Percentiles rank a stretch among this genome's conserved stretches.
These are phyloP conservation scores for Antheraea yamamai DNA, from an alignment of 2,888 invertebrate genomes.

Conservation along the genomic window DNA sequence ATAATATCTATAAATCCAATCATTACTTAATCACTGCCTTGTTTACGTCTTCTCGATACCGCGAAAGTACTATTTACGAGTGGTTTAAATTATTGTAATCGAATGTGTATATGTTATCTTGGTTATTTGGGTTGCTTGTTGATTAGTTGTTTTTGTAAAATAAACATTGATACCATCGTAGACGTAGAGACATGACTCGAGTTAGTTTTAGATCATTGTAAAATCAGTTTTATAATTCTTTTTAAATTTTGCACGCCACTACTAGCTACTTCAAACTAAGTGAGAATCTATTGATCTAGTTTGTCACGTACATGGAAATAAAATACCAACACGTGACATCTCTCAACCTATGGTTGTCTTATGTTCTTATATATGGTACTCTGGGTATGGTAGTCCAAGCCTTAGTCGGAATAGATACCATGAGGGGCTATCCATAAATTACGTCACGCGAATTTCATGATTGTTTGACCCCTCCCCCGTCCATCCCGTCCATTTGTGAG, in stretches of 20 bases:
- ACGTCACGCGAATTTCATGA: too few relatives aligned
- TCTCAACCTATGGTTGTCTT: too few relatives aligned
- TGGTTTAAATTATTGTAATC: conserved; percentile 6
- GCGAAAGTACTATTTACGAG: conserved; percentile 11
- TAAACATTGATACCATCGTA: neutral
- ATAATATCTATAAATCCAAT: conserved; percentile 9
- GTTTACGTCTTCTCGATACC: conserved; percentile 10
- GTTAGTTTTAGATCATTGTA: neutral
- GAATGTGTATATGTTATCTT: conserved; percentile 10
- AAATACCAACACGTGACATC: neutral
- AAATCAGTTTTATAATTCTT: neutral
- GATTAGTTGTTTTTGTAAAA: conserved; percentile 2
- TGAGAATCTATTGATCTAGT: neutral
- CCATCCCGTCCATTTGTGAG: too few relatives aligned
- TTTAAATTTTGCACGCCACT: neutral
- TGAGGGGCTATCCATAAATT: too few relatives aligned
- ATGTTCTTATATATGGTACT: too few relatives aligned
- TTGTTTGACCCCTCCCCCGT: too few relatives aligned
- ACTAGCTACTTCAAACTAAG: neutral
- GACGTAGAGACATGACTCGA: neutral
- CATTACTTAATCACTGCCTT: conserved; percentile 12
- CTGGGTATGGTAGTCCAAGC: too few relatives aligned
- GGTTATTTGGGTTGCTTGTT: conserved; percentile 11
- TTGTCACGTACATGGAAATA: neutral
- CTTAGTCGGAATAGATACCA: too few relatives aligned